Conservation (phyloP, 2,888 invertebrate species). For the Pycnomerus fuliginosus region DNA sequence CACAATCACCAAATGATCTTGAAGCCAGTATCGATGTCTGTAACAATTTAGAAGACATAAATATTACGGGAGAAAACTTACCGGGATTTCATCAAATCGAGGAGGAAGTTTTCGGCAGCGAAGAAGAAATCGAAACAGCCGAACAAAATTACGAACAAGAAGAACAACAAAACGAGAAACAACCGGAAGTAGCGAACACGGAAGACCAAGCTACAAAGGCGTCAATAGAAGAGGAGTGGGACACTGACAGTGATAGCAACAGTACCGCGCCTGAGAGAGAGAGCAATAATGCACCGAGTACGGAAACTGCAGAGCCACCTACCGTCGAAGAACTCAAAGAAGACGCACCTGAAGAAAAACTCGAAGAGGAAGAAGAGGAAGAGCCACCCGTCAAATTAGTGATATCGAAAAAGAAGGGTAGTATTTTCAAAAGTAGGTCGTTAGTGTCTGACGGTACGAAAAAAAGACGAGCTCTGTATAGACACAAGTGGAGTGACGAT, state of each 20-base stretch:
- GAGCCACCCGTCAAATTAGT: slow-evolving; percentile 62
- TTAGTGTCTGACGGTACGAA: slow-evolving; percentile 67
- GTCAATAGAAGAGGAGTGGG: slow-evolving; percentile 40
- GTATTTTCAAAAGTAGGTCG: slow-evolving; percentile 85
- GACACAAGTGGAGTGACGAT: slow-evolving; percentile 83
- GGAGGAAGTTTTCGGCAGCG: slow-evolving; percentile 44
- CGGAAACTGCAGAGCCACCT: slow-evolving; percentile 26
- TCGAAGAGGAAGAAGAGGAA: slow-evolving; percentile 2
- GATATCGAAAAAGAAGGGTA: slow-evolving; percentile 81
- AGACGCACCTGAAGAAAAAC: slow-evolving; percentile 27
- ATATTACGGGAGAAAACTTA: no score
- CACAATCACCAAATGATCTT: slow-evolving; percentile 41
- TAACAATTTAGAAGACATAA: no score
- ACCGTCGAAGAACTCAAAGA: slow-evolving; percentile 41
- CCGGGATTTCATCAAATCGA: slow-evolving; percentile 44
- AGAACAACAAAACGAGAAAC: no score
- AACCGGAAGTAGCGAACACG: slow-evolving; percentile 24
- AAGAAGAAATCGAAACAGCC: no score
- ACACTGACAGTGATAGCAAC: slow-evolving; percentile 44
- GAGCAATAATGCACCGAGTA: slow-evolving; percentile 5
- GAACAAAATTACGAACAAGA: no score
- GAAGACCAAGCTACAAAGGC: slow-evolving; percentile 28
- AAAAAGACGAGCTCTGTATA: slow-evolving; percentile 77
- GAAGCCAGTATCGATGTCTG: no score
- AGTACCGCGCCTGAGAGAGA: slow-evolving; percentile 39